These are phyloP conservation scores for Homalodisca vitripennis DNA, from an alignment of 1,140 invertebrate genomes.

Conservation along the genomic window DNA sequence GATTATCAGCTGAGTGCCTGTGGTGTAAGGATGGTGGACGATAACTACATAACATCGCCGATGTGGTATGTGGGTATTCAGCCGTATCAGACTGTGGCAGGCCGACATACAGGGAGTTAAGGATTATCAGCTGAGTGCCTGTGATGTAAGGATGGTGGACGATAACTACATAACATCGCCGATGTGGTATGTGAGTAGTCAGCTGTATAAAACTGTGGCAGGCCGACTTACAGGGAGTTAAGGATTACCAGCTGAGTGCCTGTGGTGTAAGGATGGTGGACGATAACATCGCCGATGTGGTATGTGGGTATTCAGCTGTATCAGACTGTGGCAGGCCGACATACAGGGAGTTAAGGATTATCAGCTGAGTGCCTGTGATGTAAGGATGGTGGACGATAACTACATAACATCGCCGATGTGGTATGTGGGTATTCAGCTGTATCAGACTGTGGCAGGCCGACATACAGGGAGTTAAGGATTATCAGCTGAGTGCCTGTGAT, in stretches of 20 bases:
- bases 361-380: neutral
- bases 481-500: neutral
- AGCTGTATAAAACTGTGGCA: constrained; percentile 3
- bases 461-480: neutral
- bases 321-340: neutral
- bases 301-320: constrained; percentile 37
- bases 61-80: no score
- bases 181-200: neutral
- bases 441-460: constrained; percentile 10
- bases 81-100: neutral
- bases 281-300: constrained; percentile 45
- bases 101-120: neutral
- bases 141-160: neutral
- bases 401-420: no score
- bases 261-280: constrained; percentile 33
- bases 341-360: neutral
- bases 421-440: neutral
- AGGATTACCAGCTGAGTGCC: neutral
- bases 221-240: neutral
- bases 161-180: no score
- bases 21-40: neutral
- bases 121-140: neutral
- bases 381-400: no score
- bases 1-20: neutral
- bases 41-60: no score